Evolutionary conservation across 1,140 invertebrate species (phyloP).

Genomic region (Hirudo medicinalis): DNA sequence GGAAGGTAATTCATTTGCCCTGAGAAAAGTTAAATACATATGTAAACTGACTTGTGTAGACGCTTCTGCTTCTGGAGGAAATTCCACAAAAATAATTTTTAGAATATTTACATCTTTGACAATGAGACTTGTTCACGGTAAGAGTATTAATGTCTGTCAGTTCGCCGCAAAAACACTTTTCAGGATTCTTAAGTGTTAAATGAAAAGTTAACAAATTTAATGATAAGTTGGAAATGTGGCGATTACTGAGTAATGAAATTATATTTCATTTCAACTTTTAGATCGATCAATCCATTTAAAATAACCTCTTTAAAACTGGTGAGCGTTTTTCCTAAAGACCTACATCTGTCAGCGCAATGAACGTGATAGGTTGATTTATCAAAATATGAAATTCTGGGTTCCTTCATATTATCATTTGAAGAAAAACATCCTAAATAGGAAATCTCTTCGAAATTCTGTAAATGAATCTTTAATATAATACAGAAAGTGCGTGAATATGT

Average conservation of each 20-base stretch:
- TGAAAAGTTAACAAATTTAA: background rate
- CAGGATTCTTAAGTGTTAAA: background rate
- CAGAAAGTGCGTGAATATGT: too few species aligned
- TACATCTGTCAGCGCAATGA: background rate
- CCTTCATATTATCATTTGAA: background rate
- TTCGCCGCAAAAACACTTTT: conserved; percentile 4
- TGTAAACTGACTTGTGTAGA: conserved; percentile 6
- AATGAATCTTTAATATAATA: too few species aligned
- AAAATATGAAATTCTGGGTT: background rate
- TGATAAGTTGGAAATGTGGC: background rate
- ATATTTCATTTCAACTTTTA: too few species aligned
- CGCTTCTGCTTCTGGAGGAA: background rate
- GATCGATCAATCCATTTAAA: too few species aligned
- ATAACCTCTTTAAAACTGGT: conserved; percentile 7
- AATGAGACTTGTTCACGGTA: background rate
- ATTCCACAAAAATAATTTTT: background rate
- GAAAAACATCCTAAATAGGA: background rate
- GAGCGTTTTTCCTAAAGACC: background rate
- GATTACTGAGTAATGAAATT: background rate
- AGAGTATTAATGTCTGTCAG: background rate
- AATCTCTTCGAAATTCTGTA: background rate
- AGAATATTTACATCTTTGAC: background rate
- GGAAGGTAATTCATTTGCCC: too few species aligned
- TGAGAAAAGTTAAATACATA: background rate
- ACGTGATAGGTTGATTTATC: background rate